These are phyloP conservation scores for Mirza zaza DNA, from an alignment of 2,113 vertebrate genomes.

Conservation along the genomic window DNA sequence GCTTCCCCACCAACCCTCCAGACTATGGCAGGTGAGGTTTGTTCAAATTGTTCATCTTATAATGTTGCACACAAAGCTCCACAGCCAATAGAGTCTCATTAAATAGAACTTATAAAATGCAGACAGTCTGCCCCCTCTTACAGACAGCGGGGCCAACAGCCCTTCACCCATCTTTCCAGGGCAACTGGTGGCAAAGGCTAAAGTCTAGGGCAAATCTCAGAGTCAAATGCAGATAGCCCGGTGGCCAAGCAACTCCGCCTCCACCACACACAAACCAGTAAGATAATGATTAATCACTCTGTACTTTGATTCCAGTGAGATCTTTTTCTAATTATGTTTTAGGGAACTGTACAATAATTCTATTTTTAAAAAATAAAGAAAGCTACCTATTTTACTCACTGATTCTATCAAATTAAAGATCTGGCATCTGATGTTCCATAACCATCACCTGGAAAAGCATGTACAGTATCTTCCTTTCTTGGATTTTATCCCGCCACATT, in stretches of 20 bases:
- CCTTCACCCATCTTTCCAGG: not conserved
- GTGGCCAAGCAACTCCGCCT: not conserved
- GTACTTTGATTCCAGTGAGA: not conserved
- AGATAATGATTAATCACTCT: not conserved
- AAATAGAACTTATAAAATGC: not conserved
- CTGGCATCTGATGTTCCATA: not conserved
- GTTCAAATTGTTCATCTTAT: not conserved
- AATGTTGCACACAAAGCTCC: accelerated
- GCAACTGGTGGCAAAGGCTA: not conserved
- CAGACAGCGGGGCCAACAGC: not conserved
- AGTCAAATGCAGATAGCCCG: not conserved
- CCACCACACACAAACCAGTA: not conserved
- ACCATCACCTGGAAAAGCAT: not conserved
- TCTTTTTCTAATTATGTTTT: not conserved
- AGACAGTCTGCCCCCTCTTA: not conserved
- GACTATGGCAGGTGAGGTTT: accelerated
- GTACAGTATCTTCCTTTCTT: not conserved
- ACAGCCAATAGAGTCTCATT: not conserved
- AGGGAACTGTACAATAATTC: not conserved
- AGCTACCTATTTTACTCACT: not conserved
- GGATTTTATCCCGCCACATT: not conserved
- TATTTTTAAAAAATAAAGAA: not conserved
- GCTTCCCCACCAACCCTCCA: not conserved
- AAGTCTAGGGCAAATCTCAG: not conserved
- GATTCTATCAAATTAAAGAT: not conserved